Evolutionary conservation across 2,113 vertebrate species (phyloP), one percentile per base, ranked within the genome.

Genomic region (Gadus chalcogrammus): DNA sequence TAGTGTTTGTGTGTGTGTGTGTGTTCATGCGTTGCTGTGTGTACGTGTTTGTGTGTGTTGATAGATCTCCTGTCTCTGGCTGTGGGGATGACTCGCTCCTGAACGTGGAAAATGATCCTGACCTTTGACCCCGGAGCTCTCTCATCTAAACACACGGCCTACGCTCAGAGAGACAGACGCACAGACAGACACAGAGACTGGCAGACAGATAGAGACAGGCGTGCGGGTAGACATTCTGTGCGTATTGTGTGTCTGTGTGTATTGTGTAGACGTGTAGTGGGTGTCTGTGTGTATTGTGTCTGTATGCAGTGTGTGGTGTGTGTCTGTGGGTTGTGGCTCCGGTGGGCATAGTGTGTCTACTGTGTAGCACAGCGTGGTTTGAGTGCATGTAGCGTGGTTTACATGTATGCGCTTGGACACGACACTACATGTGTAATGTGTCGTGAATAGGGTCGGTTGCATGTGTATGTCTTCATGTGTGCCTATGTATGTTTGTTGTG

Each of bases 1-100:
- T 20, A 20, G 20, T 20, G 20, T 20, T 20, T 20, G 20, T 15
- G 15, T 3, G 7, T 16, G 15, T 2, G 52, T 2, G 52, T 55
- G 18, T 11, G 60, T 24, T 2, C 22, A 20, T 61, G 52, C 15
- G 52, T 55, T 12, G 2, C 4, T 55, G 52, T 55, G 52, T 55
- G 60, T 61, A 20, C 31, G 24, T 72, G 31, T 72, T 38, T 75
- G 63, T 56, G 60, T 61, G 61, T 55, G 52, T 63, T 27, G 13
- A 48, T 35, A 15, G 64, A 52, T 48, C 17, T 13, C 52, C 52
- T 55, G 52, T 55, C 12, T 31, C 28, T 31, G 28, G 28, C 3
- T 3, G 28, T 5, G 3, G 28, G 28, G 42, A 11, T 48, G 42
- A 48, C 3, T 2, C 42, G 42, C 42, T 48, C 42, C 42, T 48